These are phyloP conservation scores for Pantherophis vulpinus DNA, from an alignment of 2,797 vertebrate species.

Conservation along the genomic window DNA sequence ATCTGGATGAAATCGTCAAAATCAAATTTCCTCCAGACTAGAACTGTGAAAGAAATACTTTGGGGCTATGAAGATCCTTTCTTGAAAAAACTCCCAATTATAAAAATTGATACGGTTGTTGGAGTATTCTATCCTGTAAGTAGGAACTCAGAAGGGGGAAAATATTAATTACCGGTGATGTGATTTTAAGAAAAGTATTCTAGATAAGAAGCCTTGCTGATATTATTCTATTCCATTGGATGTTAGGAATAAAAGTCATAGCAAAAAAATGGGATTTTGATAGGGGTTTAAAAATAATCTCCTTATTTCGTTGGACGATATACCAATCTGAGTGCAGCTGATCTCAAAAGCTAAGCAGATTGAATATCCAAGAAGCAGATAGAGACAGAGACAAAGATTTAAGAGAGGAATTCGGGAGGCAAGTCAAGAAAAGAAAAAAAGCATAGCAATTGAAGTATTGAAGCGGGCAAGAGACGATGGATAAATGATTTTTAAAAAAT, in stretches of 20 bases:
- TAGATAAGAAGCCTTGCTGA: background rate
- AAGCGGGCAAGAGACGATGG: too few species aligned
- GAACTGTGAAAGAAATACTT: constrained; percentile 83
- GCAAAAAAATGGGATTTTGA: background rate
- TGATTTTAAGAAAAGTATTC: background rate
- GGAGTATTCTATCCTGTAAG: constrained; percentile 86
- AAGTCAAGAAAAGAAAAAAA: too few species aligned
- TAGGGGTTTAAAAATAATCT: constrained; percentile 27
- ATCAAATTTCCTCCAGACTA: constrained; percentile 81
- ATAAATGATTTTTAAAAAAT: too few species aligned
- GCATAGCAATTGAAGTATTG: too few species aligned
- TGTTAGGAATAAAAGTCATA: background rate
- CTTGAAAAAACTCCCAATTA: constrained; percentile 53
- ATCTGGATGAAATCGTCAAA: constrained; percentile 65
- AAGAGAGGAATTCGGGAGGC: too few species aligned
- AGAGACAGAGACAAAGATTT: too few species aligned
- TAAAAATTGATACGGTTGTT: constrained; percentile 16
- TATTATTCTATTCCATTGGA: background rate
- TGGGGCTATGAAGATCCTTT: constrained; percentile 91
- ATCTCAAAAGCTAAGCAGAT: too few species aligned
- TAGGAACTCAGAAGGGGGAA: background rate
- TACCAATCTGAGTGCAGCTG: too few species aligned
- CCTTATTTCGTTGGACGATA: background rate
- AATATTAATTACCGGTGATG: background rate
- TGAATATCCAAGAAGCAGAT: too few species aligned